These are phyloP conservation scores for Aporophyla nigra DNA, from an alignment of 2,888 invertebrate species.

Conservation along the genomic window DNA sequence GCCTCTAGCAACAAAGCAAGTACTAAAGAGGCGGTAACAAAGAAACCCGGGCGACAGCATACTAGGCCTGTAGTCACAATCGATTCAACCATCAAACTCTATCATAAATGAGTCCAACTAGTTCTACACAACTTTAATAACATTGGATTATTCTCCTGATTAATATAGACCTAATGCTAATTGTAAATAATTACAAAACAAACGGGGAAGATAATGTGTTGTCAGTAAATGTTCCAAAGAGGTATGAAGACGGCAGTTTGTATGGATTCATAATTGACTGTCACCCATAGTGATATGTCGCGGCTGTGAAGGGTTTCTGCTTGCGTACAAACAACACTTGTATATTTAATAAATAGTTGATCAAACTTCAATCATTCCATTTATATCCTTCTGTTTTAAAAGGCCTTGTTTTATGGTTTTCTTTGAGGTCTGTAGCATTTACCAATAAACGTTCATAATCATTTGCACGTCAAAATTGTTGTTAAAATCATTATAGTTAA, in stretches of 20 bases:
- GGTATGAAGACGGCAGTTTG: conserved; percentile 71
- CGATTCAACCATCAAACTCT: conserved; percentile 72
- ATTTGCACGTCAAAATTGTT: conserved; percentile 44
- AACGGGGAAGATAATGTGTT: conserved; percentile 79
- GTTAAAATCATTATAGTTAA: conserved; percentile 48
- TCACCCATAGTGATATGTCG: conserved; percentile 86
- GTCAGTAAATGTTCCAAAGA: conserved; percentile 72
- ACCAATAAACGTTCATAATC: conserved; percentile 15
- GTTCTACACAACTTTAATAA: conserved; percentile 87
- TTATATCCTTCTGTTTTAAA: conserved; percentile 6
- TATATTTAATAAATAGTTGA: conserved; percentile 19
- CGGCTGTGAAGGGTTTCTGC: conserved; percentile 68
- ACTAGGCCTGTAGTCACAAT: conserved; percentile 83
- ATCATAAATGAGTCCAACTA: conserved; percentile 79
- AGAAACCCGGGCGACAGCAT: conserved; percentile 70
- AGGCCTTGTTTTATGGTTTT: conserved; percentile 6
- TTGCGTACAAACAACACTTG: conserved; percentile 53
- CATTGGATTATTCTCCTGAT: conserved; percentile 83
- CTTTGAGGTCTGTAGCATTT: conserved; percentile 10
- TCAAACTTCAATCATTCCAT: conserved; percentile 3
- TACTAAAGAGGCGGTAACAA: conserved; percentile 47
- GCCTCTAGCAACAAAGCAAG: conserved; percentile 52
- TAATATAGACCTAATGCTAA: conserved; percentile 81
- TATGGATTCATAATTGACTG: conserved; percentile 84
- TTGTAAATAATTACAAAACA: conserved; percentile 84